Evolutionary conservation across 2,797 vertebrate species (phyloP).

Genomic region (Sebastes nivosus): DNA sequence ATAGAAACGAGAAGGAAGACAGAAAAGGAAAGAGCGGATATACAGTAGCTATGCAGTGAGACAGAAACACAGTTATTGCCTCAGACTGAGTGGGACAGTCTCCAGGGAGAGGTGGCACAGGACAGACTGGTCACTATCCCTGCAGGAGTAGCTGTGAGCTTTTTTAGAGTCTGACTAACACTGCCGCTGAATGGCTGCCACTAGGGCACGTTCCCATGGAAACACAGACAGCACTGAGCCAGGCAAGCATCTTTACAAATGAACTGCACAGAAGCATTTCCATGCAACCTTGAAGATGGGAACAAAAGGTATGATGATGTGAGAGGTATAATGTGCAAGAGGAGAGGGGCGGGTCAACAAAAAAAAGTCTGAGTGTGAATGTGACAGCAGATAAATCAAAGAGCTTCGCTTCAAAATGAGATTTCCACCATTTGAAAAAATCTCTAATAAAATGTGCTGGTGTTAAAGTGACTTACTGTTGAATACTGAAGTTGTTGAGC

Average conservation of each 20-base stretch:
- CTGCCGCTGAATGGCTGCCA: slow-evolving; percentile 40
- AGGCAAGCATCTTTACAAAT: slow-evolving; percentile 52
- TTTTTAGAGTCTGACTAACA: slow-evolving; percentile 48
- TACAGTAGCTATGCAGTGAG: neutral
- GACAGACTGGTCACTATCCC: slow-evolving; percentile 41
- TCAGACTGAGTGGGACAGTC: slow-evolving; percentile 21
- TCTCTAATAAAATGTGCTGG: neutral
- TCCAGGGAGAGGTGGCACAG: slow-evolving; percentile 37
- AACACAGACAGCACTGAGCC: slow-evolving; percentile 53
- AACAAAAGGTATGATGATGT: slow-evolving; percentile 37
- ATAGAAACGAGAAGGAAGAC: neutral
- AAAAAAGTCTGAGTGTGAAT: neutral
- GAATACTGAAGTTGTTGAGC: neutral
- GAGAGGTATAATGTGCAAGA: slow-evolving; percentile 14
- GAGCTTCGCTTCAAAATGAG: neutral
- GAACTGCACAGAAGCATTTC: slow-evolving; percentile 37
- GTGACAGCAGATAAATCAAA: neutral
- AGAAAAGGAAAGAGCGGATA: neutral
- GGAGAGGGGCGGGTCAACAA: neutral
- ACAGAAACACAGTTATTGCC: slow-evolving; percentile 35
- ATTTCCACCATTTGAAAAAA: neutral
- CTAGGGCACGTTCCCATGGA: slow-evolving; percentile 73
- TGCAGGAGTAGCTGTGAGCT: slow-evolving; percentile 48
- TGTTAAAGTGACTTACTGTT: neutral
- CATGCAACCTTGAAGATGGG: slow-evolving; percentile 52